A percentile compares a stretch with the other conserved stretches of the same genome.
phyloP scores from a whole-genome alignment of 2,888 invertebrate species.

The Lacanobia oleracea region DNA sequence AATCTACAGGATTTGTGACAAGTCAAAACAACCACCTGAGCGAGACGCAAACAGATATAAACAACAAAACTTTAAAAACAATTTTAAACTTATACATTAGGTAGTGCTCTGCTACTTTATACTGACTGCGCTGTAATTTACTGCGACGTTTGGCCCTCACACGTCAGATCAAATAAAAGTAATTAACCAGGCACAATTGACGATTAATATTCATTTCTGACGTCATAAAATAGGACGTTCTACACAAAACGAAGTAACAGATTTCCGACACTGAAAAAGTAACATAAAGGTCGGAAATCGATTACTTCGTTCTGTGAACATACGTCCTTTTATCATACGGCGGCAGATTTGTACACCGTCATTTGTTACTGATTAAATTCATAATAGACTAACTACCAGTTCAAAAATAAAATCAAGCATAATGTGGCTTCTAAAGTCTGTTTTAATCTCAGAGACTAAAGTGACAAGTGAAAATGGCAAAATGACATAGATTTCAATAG shows the following conservation, averaged over 20 bases:
- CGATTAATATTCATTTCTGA: constrained; percentile 1
- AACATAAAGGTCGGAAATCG: too few species aligned
- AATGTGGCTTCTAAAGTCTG: not conserved
- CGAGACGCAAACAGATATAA: constrained; percentile 11
- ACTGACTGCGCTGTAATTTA: constrained; percentile 14
- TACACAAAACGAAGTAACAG: too few species aligned
- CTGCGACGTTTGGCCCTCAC: constrained; percentile 32
- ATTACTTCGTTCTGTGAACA: too few species aligned
- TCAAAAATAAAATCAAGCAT: constrained; percentile 1
- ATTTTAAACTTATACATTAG: constrained; percentile 13
- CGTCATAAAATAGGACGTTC: too few species aligned
- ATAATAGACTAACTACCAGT: not conserved
- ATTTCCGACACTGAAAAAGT: too few species aligned
- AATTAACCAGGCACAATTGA: constrained; percentile 41
- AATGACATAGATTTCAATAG: too few species aligned
- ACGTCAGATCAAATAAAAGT: constrained; percentile 12
- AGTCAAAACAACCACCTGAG: not conserved
- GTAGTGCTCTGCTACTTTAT: constrained; percentile 17
- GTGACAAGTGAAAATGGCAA: too few species aligned
- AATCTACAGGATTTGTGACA: too few species aligned
- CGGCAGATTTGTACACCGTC: not conserved
- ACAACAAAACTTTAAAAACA: constrained; percentile 1
- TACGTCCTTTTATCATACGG: too few species aligned
- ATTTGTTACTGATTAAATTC: constrained; percentile 18
- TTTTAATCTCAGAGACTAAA: too few species aligned